phyloP scores from a whole-genome alignment of 2,113 vertebrate genomes.

The Hystrix brachyura region DNA sequence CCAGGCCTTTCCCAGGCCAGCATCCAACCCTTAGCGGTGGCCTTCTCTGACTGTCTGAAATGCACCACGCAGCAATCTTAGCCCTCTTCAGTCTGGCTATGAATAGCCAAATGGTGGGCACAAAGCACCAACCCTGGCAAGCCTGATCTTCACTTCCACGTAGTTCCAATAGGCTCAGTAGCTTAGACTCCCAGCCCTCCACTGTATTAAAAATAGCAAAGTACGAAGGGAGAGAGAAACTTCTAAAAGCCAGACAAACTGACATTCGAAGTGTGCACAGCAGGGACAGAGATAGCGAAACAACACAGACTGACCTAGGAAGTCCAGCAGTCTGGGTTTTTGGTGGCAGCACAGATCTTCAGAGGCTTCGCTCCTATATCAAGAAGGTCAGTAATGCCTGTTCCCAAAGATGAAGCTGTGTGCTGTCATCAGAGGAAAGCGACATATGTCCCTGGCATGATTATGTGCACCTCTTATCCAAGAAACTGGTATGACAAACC shows the following conservation, averaged over 20 bases:
- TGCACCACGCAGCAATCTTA: background rate
- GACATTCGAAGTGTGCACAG: conserved; percentile 14
- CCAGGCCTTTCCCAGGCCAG: background rate
- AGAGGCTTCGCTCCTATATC: fast-evolving
- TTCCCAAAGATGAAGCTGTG: background rate
- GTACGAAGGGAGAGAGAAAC: background rate
- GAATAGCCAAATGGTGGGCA: background rate
- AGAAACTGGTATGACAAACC: background rate
- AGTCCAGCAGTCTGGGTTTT: background rate
- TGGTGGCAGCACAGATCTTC: background rate
- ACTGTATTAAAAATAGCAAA: background rate
- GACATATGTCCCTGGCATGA: background rate
- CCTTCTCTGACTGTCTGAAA: background rate
- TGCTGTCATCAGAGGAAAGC: background rate
- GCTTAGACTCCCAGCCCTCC: background rate
- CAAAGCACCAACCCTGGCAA: background rate
- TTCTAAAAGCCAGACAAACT: background rate
- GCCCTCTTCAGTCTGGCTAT: background rate
- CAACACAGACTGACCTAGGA: background rate
- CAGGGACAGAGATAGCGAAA: background rate
- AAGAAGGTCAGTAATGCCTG: fast-evolving
- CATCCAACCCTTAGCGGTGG: background rate
- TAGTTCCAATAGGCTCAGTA: background rate
- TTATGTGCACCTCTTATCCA: background rate
- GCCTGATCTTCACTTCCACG: background rate